phyloP scores from a whole-genome alignment of 2,888 invertebrate genomes.

The Pycnomerus fuliginosus region DNA sequence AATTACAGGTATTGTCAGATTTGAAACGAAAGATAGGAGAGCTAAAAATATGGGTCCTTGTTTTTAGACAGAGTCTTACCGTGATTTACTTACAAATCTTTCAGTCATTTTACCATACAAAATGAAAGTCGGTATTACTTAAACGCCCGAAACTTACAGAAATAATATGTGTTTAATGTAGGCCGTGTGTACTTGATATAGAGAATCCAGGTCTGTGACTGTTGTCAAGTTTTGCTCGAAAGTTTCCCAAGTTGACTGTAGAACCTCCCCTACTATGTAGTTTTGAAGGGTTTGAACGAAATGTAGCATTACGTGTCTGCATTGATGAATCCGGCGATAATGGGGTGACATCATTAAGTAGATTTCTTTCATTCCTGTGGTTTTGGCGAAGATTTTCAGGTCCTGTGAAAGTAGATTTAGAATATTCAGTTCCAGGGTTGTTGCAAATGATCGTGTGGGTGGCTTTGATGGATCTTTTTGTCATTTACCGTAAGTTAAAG shows the following conservation, averaged over 20 bases:
- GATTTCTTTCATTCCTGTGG: constrained; percentile 45
- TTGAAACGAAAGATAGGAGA: no score
- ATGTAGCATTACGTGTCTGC: constrained; percentile 74
- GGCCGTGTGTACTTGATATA: constrained; percentile 69
- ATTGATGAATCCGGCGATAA: constrained; percentile 69
- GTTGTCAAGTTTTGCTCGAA: constrained; percentile 68
- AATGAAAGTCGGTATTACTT: no score
- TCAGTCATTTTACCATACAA: no score
- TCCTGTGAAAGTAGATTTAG: constrained; percentile 56
- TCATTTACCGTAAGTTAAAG: no score
- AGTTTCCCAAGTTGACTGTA: constrained; percentile 73
- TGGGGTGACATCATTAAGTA: constrained; percentile 63
- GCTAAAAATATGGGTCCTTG: no score
- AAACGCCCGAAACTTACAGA: no score
- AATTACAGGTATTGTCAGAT: no score
- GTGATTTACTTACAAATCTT: no score
- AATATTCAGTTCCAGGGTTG: no score
- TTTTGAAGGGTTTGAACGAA: constrained; percentile 74
- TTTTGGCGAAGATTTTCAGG: constrained; percentile 56
- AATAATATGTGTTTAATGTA: constrained; percentile 77
- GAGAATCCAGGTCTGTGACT: constrained; percentile 68
- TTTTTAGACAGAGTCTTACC: no score
- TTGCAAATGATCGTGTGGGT: no score
- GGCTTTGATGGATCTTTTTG: no score
- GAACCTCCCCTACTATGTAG: constrained; percentile 74